phyloP scores from a whole-genome alignment of 2,888 invertebrate species.

The Bombylius major region DNA sequence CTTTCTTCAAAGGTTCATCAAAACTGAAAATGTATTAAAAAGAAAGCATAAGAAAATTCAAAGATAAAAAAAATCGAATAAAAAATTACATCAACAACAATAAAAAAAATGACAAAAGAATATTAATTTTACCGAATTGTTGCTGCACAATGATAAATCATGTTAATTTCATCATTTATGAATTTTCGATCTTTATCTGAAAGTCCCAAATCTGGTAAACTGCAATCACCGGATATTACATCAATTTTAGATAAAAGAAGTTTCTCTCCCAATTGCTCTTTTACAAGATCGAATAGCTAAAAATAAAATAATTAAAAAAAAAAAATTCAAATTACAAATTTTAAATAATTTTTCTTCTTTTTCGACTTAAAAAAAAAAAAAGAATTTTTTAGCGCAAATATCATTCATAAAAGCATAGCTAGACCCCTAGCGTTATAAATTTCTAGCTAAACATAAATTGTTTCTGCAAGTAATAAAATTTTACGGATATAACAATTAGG shows the following conservation, averaged over 20 bases:
- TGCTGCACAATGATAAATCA: slow-evolving; percentile 78
- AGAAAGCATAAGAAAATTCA: neutral
- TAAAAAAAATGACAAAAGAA: neutral
- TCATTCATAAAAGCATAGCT: too few species aligned
- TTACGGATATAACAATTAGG: too few species aligned
- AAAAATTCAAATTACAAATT: neutral
- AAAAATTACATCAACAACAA: neutral
- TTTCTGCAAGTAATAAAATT: too few species aligned
- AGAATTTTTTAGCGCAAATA: too few species aligned
- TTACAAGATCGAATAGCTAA: slow-evolving; percentile 66
- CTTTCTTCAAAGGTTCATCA: slow-evolving; percentile 80
- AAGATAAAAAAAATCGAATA: neutral
- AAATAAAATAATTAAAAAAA: slow-evolving; percentile 23
- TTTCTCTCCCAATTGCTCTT: slow-evolving; percentile 48
- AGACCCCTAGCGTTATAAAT: too few species aligned
- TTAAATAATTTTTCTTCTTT: neutral
- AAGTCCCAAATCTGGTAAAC: slow-evolving; percentile 53
- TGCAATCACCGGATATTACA: slow-evolving; percentile 62
- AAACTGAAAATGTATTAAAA: slow-evolving; percentile 42
- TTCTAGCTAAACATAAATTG: too few species aligned
- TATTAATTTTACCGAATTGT: slow-evolving; percentile 42
- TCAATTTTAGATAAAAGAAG: slow-evolving; percentile 52
- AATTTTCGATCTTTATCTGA: slow-evolving; percentile 49
- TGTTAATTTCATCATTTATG: slow-evolving; percentile 54
- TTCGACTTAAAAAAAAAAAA: too few species aligned